These are phyloP conservation scores for Lissonota sp. DNA, from an alignment of 2,888 invertebrate species.

Conservation along the genomic window DNA sequence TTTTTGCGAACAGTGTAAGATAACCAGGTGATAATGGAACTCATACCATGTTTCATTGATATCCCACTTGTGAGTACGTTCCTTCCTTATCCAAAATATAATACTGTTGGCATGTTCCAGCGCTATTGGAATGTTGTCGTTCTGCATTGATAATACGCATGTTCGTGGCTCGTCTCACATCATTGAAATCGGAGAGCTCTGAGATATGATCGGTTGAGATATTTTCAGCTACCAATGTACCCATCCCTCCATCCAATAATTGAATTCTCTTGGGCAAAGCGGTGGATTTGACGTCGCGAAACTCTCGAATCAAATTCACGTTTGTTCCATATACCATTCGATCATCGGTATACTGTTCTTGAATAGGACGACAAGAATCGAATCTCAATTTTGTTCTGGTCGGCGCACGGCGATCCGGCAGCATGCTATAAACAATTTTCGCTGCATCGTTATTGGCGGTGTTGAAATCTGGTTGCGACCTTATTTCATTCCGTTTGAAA, in stretches of 20 bases:
- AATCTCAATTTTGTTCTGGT: too few relatives aligned
- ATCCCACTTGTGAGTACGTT: neutral
- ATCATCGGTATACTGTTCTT: neutral
- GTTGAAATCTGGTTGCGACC: too few relatives aligned
- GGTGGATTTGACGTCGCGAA: neutral
- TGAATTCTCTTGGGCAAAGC: slow-evolving; percentile 37
- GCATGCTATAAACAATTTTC: too few relatives aligned
- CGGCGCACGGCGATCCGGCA: too few relatives aligned
- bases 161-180: neutral
- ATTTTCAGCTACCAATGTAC: slow-evolving; percentile 46
- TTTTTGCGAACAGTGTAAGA: too few relatives aligned
- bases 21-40: neutral
- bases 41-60: slow-evolving; percentile 28
- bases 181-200: slow-evolving; percentile 2
- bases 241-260: slow-evolving; percentile 52
- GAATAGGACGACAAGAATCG: too few relatives aligned
- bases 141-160: neutral
- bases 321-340: neutral
- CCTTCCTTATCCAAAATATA: neutral
- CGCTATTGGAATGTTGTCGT: too few relatives aligned
- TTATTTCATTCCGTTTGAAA: too few relatives aligned
- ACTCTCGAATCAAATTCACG: neutral
- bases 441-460: too few relatives aligned
- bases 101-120: neutral
- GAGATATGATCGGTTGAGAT: slow-evolving; percentile 2